Conservation (phyloP, 1,140 invertebrate species). For the Penaeus japonicus region DNA sequence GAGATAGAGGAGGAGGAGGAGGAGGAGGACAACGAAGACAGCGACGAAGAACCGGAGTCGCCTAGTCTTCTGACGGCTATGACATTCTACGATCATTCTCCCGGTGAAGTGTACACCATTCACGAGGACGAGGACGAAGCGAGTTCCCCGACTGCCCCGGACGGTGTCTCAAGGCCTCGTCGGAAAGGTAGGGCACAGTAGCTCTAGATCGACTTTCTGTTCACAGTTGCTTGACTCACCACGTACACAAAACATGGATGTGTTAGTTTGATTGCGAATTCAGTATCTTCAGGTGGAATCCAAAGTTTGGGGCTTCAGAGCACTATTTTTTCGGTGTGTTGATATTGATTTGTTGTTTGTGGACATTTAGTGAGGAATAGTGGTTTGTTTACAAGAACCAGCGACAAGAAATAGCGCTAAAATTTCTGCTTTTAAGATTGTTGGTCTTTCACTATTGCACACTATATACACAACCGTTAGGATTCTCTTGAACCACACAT, state of each 20-base stretch:
- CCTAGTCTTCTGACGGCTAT: constrained; percentile 52
- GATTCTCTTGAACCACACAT: no score
- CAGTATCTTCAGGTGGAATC: neutral
- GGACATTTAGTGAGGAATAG: no score
- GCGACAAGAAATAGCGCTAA: no score
- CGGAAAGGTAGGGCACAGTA: constrained; percentile 55
- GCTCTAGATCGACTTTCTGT: constrained; percentile 36
- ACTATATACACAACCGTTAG: no score
- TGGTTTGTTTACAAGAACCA: no score
- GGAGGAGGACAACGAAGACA: constrained; percentile 54
- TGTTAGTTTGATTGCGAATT: neutral
- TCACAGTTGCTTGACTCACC: constrained; percentile 46
- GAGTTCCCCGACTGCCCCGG: constrained; percentile 66
- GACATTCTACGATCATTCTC: constrained; percentile 66
- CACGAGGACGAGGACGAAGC: constrained; percentile 69
- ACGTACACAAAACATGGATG: neutral
- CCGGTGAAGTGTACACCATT: constrained; percentile 69
- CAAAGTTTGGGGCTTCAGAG: neutral
- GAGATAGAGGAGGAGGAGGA: constrained; percentile 54
- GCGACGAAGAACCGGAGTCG: constrained; percentile 58
- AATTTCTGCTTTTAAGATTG: no score
- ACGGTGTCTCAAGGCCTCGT: constrained; percentile 65
- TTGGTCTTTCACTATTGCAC: no score
- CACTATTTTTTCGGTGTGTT: no score
- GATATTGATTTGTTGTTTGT: no score